Base-by-base conservation (phyloP, 2,113 vertebrate species). In the Chaenocephalus aceratus region DNA sequence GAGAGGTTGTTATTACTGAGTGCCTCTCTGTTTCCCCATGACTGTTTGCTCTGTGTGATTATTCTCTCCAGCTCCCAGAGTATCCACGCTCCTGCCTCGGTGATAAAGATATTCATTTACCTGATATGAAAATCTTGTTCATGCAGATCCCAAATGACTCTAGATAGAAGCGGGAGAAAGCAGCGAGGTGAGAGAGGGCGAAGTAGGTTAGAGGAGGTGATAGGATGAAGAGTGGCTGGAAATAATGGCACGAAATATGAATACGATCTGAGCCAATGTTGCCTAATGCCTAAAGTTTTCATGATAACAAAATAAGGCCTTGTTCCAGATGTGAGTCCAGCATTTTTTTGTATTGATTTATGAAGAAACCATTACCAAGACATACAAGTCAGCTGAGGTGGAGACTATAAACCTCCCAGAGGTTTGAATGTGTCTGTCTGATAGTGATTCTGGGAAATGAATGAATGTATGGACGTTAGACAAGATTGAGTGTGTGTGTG, bases 61-160 rank as follows among this genome's bases (percentile, higher is more conserved):
- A 92, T 91, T 93, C 90, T 90, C 88, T 85, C 80, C 67, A 79
- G 83, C 86, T 89, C 88, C 86, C 86, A 1, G 41, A 82, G 83
- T 82, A 83, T 88, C 81, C 84, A 2, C 48, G 53, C 78, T 88
- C 77, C 88, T 85, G 83, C 88, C 84, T 79, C 80, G 66, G 83
- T 84, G 85, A 92, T 92, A 90, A 93, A 93, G 88, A 94, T 93
- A 94, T 92, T 92, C 86, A 94, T 91, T 93, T 91, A 90, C 88
- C 91, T 87, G 88, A 94, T 93, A 93, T 89, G 91, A 92, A 92
- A 89, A 88, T 92, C 90, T 88, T 92, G 89, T 91, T 94, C 89
- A 69, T 18, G 77, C 84, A 41, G 86, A 87, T 92, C 86, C 88
- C 83, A 87, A 91, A 90, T 90, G 89, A 94, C 91, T 89, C 68